Conservation (phyloP, 30 jellyfish, hydroid and myxozoan species). For the Hydractinia echinata region DNA sequence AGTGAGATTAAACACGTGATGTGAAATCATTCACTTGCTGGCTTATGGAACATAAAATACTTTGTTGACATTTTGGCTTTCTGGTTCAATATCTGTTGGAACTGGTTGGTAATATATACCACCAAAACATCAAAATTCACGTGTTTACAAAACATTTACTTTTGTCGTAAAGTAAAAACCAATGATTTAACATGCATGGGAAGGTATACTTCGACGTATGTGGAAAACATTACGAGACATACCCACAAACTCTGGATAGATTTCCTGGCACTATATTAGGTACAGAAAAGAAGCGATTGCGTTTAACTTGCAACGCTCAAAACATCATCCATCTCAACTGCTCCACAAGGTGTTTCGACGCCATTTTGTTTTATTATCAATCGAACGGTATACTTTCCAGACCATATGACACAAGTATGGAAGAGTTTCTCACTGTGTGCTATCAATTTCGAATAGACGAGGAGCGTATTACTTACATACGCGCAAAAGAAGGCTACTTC, state of each 20-base stretch:
- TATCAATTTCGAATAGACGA: constrained; percentile 52
- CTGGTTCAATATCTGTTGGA: too few species aligned
- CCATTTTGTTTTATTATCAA: constrained; percentile 41
- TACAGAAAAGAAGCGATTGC: constrained; percentile 32
- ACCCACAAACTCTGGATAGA: constrained; percentile 54
- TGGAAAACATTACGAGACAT: constrained; percentile 76
- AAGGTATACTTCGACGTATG: constrained; percentile 56
- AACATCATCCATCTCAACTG: constrained; percentile 53
- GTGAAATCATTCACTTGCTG: too few species aligned
- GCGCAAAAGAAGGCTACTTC: constrained; percentile 49
- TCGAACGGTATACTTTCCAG: constrained; percentile 27
- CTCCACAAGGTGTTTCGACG: constrained; percentile 68
- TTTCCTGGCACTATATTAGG: constrained; percentile 83
- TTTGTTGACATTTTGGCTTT: too few species aligned
- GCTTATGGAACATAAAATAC: too few species aligned
- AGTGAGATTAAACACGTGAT: too few species aligned
- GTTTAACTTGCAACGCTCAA: constrained; percentile 5
- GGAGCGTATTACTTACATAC: constrained; percentile 42
- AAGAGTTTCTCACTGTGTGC: constrained; percentile 46
- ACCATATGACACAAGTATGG: constrained; percentile 54
- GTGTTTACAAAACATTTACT: too few species aligned
- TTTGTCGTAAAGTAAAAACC: too few species aligned
- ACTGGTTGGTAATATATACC: too few species aligned
- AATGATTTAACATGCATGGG: background rate
- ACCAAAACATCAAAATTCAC: too few species aligned